Evolutionary conservation across 2,888 invertebrate genomes (phyloP).

Genomic region (Protophormia terraenovae): DNA sequence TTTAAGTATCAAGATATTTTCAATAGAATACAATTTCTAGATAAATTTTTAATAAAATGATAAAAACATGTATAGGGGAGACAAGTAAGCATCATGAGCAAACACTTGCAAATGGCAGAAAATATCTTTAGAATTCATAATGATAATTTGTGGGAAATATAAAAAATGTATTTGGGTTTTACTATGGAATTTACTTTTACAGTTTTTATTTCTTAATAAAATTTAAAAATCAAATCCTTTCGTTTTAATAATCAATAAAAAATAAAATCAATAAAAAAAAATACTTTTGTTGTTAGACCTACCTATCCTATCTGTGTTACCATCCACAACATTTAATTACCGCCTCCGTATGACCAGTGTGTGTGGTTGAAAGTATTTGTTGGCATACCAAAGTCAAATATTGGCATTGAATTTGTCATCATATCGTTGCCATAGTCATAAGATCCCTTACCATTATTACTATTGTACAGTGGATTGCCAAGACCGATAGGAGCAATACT

Average conservation of each 20-base stretch:
- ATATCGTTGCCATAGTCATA: conserved; percentile 42
- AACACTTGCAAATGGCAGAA: too few relatives aligned
- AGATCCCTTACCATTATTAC: conserved; percentile 10
- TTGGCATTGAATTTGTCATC: conserved; percentile 76
- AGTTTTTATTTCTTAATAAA: not conserved
- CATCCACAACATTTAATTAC: conserved; percentile 94
- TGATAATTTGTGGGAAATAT: not conserved
- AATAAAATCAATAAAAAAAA: not conserved
- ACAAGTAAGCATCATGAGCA: too few relatives aligned
- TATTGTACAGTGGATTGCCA: conserved; percentile 61
- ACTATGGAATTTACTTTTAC: not conserved
- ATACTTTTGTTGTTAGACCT: conserved; percentile 67
- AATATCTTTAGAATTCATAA: not conserved
- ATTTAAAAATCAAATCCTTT: not conserved
- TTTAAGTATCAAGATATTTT: too few relatives aligned
- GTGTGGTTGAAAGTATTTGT: conserved; percentile 92
- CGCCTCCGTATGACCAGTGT: conserved; percentile 91
- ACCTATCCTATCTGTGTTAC: conserved; percentile 96
- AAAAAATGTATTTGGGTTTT: not conserved
- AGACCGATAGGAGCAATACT: conserved; percentile 52
- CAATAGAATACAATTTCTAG: too few relatives aligned
- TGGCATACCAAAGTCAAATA: conserved; percentile 92
- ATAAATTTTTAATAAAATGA: too few relatives aligned
- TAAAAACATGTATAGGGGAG: not conserved
- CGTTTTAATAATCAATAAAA: not conserved